These are phyloP conservation scores for Morpho achilles DNA, from an alignment of 2,888 invertebrate species.

Conservation along the genomic window DNA sequence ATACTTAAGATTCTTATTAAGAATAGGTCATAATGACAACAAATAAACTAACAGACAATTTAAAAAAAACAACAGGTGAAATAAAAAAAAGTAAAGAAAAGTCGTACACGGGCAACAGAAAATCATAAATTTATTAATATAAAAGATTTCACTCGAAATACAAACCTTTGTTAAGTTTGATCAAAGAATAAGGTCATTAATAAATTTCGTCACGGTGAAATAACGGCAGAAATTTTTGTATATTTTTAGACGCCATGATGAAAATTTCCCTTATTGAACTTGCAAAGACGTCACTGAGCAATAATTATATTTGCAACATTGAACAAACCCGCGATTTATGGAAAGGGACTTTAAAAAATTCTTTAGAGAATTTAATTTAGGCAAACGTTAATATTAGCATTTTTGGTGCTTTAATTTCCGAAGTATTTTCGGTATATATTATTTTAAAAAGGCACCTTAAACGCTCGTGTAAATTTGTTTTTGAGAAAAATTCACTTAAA, in stretches of 20 bases:
- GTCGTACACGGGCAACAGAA: too few species aligned
- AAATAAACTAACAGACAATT: too few species aligned
- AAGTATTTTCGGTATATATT: background rate
- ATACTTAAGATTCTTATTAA: too few species aligned
- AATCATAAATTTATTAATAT: background rate
- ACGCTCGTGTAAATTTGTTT: too few species aligned
- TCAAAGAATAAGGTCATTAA: background rate
- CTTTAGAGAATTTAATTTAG: background rate
- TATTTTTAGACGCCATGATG: background rate
- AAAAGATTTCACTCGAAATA: background rate
- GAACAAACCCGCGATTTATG: background rate
- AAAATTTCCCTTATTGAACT: slow-evolving; percentile 7
- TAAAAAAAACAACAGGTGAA: too few species aligned
- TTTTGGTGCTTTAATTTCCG: background rate
- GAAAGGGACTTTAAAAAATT: slow-evolving; percentile 23
- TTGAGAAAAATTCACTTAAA: too few species aligned
- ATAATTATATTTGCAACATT: slow-evolving; percentile 4
- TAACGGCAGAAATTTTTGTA: background rate
- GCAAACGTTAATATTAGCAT: background rate
- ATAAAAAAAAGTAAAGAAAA: too few species aligned
- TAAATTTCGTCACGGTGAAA: slow-evolving; percentile 1
- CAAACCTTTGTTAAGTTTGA: slow-evolving; percentile 2
- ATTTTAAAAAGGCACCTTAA: too few species aligned
- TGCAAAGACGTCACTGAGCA: slow-evolving; percentile 2
- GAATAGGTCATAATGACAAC: too few species aligned